A percentile compares a stretch with the other conserved stretches of the same genome.
These are phyloP conservation scores for Orchesellides sinensis DNA, from an alignment of 2,888 invertebrate genomes.

Conservation along the genomic window DNA sequence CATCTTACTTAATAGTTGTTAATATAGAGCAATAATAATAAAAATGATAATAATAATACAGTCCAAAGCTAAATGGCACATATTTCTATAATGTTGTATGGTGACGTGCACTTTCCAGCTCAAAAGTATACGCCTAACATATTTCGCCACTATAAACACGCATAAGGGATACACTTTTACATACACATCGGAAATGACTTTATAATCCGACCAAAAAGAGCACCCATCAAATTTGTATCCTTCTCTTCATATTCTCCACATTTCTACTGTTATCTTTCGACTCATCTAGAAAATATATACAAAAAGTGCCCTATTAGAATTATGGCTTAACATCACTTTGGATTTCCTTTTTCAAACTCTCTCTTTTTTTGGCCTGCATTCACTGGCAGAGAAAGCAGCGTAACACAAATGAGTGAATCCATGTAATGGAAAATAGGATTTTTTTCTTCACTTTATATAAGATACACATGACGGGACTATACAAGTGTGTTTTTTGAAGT, in stretches of 20 bases:
- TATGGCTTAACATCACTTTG: background rate
- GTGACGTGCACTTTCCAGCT: too few species aligned
- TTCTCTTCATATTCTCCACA: background rate
- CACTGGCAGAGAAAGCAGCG: too few species aligned
- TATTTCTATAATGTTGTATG: too few species aligned
- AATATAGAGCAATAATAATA: too few species aligned
- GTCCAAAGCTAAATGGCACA: background rate
- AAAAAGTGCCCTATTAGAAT: background rate
- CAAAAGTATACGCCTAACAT: too few species aligned
- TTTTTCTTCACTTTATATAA: background rate
- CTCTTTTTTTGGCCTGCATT: too few species aligned
- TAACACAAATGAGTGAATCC: background rate
- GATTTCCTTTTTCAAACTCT: background rate
- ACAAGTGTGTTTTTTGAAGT: constrained; percentile 4
- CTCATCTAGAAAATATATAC: too few species aligned
- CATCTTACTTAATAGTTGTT: too few species aligned
- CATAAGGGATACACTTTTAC: too few species aligned
- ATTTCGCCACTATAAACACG: too few species aligned
- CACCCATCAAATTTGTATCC: background rate
- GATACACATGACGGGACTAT: background rate
- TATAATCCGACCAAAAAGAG: background rate
- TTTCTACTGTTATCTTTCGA: too few species aligned
- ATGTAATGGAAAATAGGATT: background rate
- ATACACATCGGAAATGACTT: background rate
- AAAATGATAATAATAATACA: background rate